phyloP scores from a whole-genome alignment of 1,140 invertebrate genomes.

The Drosophila pseudoobscura region DNA sequence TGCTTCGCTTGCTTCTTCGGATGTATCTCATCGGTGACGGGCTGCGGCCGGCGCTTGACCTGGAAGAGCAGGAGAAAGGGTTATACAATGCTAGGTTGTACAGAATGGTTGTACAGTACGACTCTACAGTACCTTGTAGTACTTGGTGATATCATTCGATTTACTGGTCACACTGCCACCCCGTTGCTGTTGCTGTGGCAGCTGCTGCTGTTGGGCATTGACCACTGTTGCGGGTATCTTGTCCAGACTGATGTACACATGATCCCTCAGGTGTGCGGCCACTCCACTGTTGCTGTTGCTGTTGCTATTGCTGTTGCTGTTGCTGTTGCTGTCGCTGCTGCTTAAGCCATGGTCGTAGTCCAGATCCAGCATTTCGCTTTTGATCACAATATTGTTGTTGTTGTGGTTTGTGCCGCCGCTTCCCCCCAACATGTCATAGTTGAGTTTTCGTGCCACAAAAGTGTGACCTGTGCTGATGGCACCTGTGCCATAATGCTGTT shows the following conservation, averaged over 20 bases:
- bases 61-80: conserved; percentile 21
- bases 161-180: conserved; percentile 63
- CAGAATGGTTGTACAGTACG: neutral
- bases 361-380: conserved; percentile 55
- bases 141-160: conserved; percentile 78
- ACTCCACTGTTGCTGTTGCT: conserved; percentile 49
- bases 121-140: conserved; percentile 73
- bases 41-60: conserved; percentile 78
- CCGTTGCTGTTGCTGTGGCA: conserved; percentile 79
- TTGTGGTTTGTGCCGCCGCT: conserved; percentile 42
- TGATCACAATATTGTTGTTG: conserved; percentile 70
- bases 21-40: conserved; percentile 66
- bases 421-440: conserved; percentile 42
- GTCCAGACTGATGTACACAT: conserved; percentile 87
- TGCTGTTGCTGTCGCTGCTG: conserved; percentile 47
- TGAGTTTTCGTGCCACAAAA: conserved; percentile 63
- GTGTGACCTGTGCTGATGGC: conserved; percentile 14
- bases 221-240: conserved; percentile 69
- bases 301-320: conserved; percentile 28
- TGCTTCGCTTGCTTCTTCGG: conserved; percentile 81
- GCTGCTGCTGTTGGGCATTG: conserved; percentile 68
- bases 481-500: conserved; percentile 48
- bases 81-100: neutral
- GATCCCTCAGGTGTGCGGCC: conserved; percentile 89
- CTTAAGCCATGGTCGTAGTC: conserved; percentile 55